Evolutionary conservation across 2,888 invertebrate species (phyloP), one percentile per base, ranked within the genome.

Genomic region (Nematopogon swammerdamellus): DNA sequence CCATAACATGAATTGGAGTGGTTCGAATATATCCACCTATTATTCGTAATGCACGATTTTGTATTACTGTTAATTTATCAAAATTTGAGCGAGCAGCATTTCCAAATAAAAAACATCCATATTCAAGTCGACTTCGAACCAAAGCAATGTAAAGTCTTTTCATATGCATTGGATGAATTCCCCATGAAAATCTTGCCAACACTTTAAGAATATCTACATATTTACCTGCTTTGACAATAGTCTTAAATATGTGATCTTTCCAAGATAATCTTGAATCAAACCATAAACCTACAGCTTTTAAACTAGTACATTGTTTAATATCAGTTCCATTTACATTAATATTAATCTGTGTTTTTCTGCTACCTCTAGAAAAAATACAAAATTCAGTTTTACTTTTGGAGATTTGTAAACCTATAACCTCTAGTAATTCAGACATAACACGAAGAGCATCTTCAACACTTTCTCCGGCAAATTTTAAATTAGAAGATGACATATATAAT

Each of bases 281-380:
- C 56, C 56, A 56, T 8, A 56, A 2, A 3, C 54, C 54, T 20
- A 57, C 49, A 18, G 55, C 58, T 50, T 53, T 56, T 2, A 55
- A 48, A 16, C 18, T 46, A 14, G 54, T 44, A 8, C 55, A 55
- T 6, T 42, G 19, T 18, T 53, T 43, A n/a, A 59, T 45, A 3
- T 10, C 14, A 18, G 6, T 19, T 16, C 49, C 45, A 29, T 55
- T 6, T 10, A 25, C 4, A 10, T 25, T 25, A 6, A 6, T 25
- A 25, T 10, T 25, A 25, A 10, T 6, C 10, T 6, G 4, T 25
- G 5, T 25, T 25, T 25, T 25, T 25, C 10, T 25, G 10, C 25
- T 25, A 6, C 25, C 10, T 25, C 25, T 6, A 25, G 25, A n/a
- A n/a, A n/a, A n/a, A n/a, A n/a, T n/a, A n/a, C n/a, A n/a, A n/a